Evolutionary conservation across 2,888 invertebrate genomes (phyloP).

Genomic region (Coelinius sp.): DNA sequence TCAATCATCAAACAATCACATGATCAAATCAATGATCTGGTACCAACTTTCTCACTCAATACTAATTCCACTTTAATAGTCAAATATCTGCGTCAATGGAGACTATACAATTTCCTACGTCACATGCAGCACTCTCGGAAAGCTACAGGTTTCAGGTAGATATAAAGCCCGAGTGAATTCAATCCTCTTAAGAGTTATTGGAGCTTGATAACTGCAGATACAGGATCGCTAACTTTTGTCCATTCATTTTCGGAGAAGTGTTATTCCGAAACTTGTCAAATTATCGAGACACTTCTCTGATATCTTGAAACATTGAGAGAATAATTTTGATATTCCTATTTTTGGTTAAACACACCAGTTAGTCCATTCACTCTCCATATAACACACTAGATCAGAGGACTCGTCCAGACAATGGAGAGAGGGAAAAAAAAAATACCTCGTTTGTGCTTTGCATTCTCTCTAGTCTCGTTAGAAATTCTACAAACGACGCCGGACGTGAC

Average conservation of each 20-base stretch:
- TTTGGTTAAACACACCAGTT: too few relatives aligned
- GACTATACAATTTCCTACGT: not conserved
- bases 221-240: not conserved
- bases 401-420: not conserved
- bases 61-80: not conserved
- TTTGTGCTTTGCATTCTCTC: conserved; percentile 15
- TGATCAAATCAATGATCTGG: not conserved
- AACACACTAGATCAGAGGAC: conserved; percentile 6
- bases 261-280: not conserved
- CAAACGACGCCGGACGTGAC: conserved; percentile 25
- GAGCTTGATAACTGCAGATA: not conserved
- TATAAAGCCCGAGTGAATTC: not conserved
- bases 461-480: conserved; percentile 21
- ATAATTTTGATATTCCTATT: too few relatives aligned
- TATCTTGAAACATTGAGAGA: too few relatives aligned
- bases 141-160: not conserved
- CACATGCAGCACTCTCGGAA: not conserved
- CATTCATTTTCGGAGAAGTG: not conserved
- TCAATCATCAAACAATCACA: not conserved
- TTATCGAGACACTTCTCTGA: too few relatives aligned
- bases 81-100: not conserved
- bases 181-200: not conserved
- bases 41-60: not conserved
- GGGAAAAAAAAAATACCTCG: not conserved
- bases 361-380: conserved; percentile 7